Evolutionary conservation across 2,113 vertebrate genomes (phyloP), one percentile per base, ranked within the genome.

Genomic region (Tiliqua scincoides): DNA sequence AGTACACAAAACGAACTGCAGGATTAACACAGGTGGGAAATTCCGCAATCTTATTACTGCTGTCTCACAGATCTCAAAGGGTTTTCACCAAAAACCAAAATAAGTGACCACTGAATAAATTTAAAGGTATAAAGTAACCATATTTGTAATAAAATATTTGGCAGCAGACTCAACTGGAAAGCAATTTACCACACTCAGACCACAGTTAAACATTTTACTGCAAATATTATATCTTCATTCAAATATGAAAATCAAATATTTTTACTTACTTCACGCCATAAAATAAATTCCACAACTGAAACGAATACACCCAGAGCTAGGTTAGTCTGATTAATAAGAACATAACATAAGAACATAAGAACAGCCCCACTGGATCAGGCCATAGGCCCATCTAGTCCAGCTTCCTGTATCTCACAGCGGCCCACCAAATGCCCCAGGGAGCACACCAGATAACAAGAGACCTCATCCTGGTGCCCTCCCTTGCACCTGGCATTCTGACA

Each of bases 301-400:
- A 68, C 6, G 3, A 72, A 73, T 73, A 52, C 20, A 15, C 23
- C 48, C 9, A 6, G 30, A n/a, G 43, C 65, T 82, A 71, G 7
- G 30, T 2, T 71, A 23, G 15, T 14, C 9, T 20, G 23, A 52
- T 21, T 61, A 20, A 37, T 78, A 20, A n/a, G n/a, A n/a, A n/a
- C n/a, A n/a, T n/a, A n/a, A n/a, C 0, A n/a, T 74, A n/a, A 54
- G 35, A 88, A 70, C 10, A 88, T 72, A 86, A 75, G 25, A n/a
- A n/a, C n/a, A n/a, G n/a, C n/a, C n/a, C n/a, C n/a, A n/a, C n/a
- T n/a, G n/a, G n/a, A n/a, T n/a, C n/a, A n/a, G n/a, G n/a, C n/a
- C n/a, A n/a, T n/a, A n/a, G n/a, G n/a, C n/a, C n/a, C n/a, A n/a
- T n/a, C n/a, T n/a, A n/a, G n/a, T n/a, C n/a, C n/a, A n/a, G n/a